Evolutionary conservation across 1,140 invertebrate species (phyloP).

Genomic region (Caenorhabditis latens): DNA sequence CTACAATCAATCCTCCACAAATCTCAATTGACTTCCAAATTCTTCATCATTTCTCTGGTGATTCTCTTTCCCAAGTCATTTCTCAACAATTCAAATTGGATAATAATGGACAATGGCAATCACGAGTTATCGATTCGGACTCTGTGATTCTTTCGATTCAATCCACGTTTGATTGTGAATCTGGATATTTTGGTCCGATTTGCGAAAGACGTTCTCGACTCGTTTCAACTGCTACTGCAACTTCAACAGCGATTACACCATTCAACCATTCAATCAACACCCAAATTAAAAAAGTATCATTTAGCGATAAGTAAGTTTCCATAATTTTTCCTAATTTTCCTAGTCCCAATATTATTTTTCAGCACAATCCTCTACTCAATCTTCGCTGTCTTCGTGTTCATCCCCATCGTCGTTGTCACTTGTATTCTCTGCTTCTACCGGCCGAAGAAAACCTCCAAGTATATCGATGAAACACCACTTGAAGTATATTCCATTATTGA

Average conservation of each 20-base stretch:
- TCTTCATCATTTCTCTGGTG: constrained; percentile 38
- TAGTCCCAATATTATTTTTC: neutral
- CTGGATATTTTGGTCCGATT: constrained; percentile 10
- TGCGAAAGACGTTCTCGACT: neutral
- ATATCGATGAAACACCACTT: neutral
- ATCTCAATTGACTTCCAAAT: constrained; percentile 9
- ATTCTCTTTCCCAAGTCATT: neutral
- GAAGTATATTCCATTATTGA: neutral
- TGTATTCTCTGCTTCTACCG: neutral
- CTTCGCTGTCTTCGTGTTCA: neutral
- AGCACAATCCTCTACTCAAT: neutral
- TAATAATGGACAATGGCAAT: neutral
- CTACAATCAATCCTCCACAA: neutral
- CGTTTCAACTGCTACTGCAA: neutral
- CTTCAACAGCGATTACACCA: neutral
- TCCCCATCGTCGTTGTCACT: neutral
- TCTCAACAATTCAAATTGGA: neutral
- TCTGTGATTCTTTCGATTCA: neutral
- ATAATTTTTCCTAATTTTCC: neutral
- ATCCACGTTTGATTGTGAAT: neutral
- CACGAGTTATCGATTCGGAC: neutral
- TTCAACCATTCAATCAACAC: neutral
- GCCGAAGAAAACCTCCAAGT: neutral
- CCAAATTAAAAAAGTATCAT: neutral
- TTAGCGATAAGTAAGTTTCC: neutral